A percentile compares a stretch with the other conserved stretches of the same genome.
phyloP scores from a whole-genome alignment of 2,888 invertebrate genomes.

The Beris morrisii region DNA sequence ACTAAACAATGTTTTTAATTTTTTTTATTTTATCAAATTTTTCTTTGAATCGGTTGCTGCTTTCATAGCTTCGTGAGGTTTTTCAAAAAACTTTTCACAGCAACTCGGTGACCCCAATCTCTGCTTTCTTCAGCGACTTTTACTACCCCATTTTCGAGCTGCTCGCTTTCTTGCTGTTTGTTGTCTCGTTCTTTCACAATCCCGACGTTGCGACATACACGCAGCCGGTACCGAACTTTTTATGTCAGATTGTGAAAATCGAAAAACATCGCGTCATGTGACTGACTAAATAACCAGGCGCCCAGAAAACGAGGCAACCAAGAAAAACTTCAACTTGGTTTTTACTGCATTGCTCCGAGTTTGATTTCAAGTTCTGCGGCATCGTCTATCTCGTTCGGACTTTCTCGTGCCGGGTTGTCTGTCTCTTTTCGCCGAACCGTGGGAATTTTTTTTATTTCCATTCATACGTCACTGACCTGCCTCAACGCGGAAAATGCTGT shows the following conservation, averaged over 20 bases:
- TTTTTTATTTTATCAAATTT: no score
- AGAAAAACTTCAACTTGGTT: not conserved
- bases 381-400: not conserved
- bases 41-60: no score
- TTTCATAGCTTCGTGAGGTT: no score
- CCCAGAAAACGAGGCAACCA: slow-evolving; percentile 41
- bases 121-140: no score
- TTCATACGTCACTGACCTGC: slow-evolving; percentile 37
- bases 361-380: not conserved
- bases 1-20: no score
- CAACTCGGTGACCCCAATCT: no score
- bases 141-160: no score
- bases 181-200: no score
- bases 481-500: slow-evolving; percentile 34
- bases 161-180: no score
- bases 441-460: slow-evolving; percentile 32
- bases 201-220: no score
- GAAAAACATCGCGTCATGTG: slow-evolving; percentile 54
- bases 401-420: not conserved
- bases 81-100: no score
- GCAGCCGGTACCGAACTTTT: no score
- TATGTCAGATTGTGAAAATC: slow-evolving; percentile 34
- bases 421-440: not conserved
- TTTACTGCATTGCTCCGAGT: not conserved
- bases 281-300: slow-evolving; percentile 53